Evolutionary conservation across 1,140 invertebrate species (phyloP), one percentile per base, ranked within the genome.

Genomic region (Alviniconcha marisindica): DNA sequence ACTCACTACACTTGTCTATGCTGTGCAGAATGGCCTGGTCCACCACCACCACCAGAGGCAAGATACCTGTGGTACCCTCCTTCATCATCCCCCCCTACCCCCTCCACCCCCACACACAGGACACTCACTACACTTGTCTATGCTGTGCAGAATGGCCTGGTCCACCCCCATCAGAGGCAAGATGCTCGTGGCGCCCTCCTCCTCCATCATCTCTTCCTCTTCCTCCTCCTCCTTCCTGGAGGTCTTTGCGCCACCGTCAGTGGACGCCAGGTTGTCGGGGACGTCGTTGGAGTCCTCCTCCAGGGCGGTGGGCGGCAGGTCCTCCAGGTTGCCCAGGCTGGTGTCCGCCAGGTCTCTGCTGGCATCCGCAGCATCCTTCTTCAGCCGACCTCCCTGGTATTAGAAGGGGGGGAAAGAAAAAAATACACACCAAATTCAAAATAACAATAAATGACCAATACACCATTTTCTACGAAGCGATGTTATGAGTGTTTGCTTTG

Each of bases 71-170:
- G n/a, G n/a, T n/a, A n/a, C n/a, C n/a, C n/a, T n/a, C n/a, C n/a
- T n/a, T n/a, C n/a, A n/a, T n/a, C n/a, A n/a, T n/a, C n/a, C n/a
- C n/a, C n/a, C n/a, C n/a, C n/a, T n/a, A n/a, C n/a, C n/a, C n/a
- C n/a, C n/a, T n/a, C n/a, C 42, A 84, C 80, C 80, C n/a, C n/a
- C n/a, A n/a, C n/a, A n/a, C n/a, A n/a, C n/a, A 14, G 15, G 63
- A 51, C 36, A 87, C 94, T 93, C 93, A 96, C 96, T 95, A 94
- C 97, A 98, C 89, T 96, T 95, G 87, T 98, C 97, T 84, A 99
- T 98, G 89, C 97, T 97, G 90, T 97, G 96, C 24, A 98, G 93
- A 85, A 99, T 96, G 1, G 97, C 97, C 89, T 97, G 96, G 93
- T 99, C 97, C 36, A 99, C 91, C 3, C 97, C 96, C 81, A 98